Percentiles rank a stretch among this genome's conserved stretches.
phyloP scores from a whole-genome alignment of 2,113 vertebrate genomes.

The Scortum barcoo region DNA sequence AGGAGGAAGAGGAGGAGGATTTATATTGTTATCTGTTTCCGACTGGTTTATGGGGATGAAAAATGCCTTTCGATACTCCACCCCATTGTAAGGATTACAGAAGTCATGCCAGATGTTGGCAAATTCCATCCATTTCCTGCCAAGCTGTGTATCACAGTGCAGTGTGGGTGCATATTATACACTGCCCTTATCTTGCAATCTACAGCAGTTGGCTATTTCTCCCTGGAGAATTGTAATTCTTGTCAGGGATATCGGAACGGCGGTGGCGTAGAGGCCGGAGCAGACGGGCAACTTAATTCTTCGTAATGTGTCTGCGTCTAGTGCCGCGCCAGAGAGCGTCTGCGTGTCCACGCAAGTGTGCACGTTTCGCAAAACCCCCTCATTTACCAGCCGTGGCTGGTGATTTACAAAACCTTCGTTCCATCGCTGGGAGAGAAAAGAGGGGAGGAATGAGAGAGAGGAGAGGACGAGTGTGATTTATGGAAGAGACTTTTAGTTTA shows the following conservation, averaged over 20 bases:
- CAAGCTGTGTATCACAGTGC: constrained; percentile 15
- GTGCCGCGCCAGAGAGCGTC: constrained; percentile 35
- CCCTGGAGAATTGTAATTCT: constrained; percentile 52
- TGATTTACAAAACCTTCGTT: constrained; percentile 79
- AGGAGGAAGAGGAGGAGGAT: neutral
- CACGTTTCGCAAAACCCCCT: constrained; percentile 27
- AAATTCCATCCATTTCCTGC: constrained; percentile 10
- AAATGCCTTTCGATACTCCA: constrained; percentile 3
- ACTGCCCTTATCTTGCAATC: constrained; percentile 40
- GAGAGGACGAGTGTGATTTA: constrained; percentile 80
- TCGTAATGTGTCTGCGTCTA: constrained; percentile 63
- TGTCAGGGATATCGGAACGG: constrained; percentile 41
- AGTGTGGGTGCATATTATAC: constrained; percentile 19
- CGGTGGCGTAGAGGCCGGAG: constrained; percentile 32
- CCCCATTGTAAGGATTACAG: constrained; percentile 6
- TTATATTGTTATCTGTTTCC: constrained; percentile 27
- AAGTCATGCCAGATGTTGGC: constrained; percentile 21
- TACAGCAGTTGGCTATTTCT: constrained; percentile 35
- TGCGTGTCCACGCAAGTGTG: constrained; percentile 9
- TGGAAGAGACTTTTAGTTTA: constrained; percentile 85
- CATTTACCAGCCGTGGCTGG: constrained; percentile 39
- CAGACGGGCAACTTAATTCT: constrained; percentile 68
- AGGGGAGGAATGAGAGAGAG: constrained; percentile 52
- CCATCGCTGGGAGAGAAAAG: constrained; percentile 54
- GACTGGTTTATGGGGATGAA: constrained; percentile 17